Base-by-base conservation (phyloP, 1,140 invertebrate species). In the Drusus annulatus region DNA sequence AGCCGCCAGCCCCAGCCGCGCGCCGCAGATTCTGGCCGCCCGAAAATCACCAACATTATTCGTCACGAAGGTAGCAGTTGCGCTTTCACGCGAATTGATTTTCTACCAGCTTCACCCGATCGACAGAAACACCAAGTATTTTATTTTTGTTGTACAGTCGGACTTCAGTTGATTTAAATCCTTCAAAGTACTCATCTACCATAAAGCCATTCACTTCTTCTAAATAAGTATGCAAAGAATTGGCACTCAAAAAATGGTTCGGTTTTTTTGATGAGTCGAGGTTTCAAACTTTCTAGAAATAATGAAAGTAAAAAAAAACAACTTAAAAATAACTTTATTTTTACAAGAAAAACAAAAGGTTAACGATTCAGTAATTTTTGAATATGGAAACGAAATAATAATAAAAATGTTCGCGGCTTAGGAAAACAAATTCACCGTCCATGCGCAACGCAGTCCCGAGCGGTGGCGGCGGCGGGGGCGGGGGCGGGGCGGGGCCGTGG, bases 41-140 rank as follows among this genome's bases (percentile, higher is more conserved):
- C 82, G 52, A 76, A 83, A 83, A 80, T 83, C 80, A 83, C 79
- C 74, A 78, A 80, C 79, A 83, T 79, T 76, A 81, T 81, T 76
- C 76, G 51, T 81, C 78, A 76, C 74, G 25, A 60, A 21, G 62
- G 62, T 56, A 71, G 65, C 63, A 71, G 76, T 69, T 51, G 76
- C 68, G 60, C 36, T 58, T 54, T 78, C 16, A 51, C 16, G 7
- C 13, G 50, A 23, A 54, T 78, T 68, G 0, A 58, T 69, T 78
- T 58, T 69, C 36, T 45, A 10, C 10, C 10, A 1, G 1, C 36
- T 45, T 45, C 36, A 45, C 13, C 10, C 36, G 13, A 13, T 10
- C 36, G 13, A 45, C 1, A 45, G 36, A 13, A 45, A 45, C 10
- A 13, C 36, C 0, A 13, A 13, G 36, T 45, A 10, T 45, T 45